Conservation (phyloP, 2,797 vertebrate species). For the Sebastes taczanowskii region DNA sequence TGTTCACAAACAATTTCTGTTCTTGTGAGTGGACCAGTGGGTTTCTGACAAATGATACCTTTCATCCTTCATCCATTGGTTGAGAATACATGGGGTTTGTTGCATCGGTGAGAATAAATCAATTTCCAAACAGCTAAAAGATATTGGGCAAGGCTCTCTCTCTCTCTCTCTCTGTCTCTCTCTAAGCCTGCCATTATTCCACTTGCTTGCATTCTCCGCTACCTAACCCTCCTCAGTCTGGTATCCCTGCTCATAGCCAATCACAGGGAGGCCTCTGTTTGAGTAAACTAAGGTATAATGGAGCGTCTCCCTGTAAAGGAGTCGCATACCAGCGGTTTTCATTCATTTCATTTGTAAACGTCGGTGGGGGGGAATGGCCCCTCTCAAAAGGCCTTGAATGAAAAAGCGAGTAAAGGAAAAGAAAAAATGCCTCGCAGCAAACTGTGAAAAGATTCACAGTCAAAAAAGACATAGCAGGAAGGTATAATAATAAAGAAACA, state of each 20-base stretch:
- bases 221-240: slow-evolving; percentile 65
- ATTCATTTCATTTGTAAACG: slow-evolving; percentile 76
- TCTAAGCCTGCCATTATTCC: slow-evolving; percentile 79
- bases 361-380: slow-evolving; percentile 48
- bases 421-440: slow-evolving; percentile 56
- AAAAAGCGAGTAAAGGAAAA: slow-evolving; percentile 40
- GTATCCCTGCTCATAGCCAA: slow-evolving; percentile 56
- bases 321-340: slow-evolving; percentile 70
- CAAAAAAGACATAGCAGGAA: slow-evolving; percentile 49
- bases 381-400: slow-evolving; percentile 63
- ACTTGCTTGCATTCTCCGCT: slow-evolving; percentile 68
- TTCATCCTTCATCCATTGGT: slow-evolving; percentile 80
- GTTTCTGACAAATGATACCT: slow-evolving; percentile 83
- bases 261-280: slow-evolving; percentile 60
- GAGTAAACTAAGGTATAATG: slow-evolving; percentile 74
- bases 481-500: slow-evolving; percentile 41
- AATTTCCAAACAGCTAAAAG: slow-evolving; percentile 80
- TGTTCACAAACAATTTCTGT: slow-evolving; percentile 79
- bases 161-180: slow-evolving; percentile 40
- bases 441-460: slow-evolving; percentile 56
- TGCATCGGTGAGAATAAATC: slow-evolving; percentile 79
- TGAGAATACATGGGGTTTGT: slow-evolving; percentile 79
- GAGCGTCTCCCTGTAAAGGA: slow-evolving; percentile 66
- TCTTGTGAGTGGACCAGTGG: slow-evolving; percentile 79
- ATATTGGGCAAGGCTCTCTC: slow-evolving; percentile 73